A percentile compares a stretch with the other conserved stretches of the same genome.
phyloP scores from a whole-genome alignment of 2,888 invertebrate genomes.

The Polydrusus pterygomalis region DNA sequence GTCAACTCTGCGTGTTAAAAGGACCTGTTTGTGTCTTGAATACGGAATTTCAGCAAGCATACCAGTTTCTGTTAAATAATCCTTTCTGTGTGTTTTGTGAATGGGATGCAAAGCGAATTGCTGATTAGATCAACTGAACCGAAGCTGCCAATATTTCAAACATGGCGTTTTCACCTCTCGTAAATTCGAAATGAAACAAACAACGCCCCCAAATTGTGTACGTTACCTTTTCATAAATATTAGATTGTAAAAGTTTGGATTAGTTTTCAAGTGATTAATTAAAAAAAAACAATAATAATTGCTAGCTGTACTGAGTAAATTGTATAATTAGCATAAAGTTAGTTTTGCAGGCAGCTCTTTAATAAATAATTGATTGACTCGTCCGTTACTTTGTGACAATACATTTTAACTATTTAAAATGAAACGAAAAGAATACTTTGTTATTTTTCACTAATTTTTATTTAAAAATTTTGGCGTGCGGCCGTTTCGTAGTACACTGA shows the following conservation, averaged over 20 bases:
- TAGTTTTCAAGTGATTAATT: not conserved
- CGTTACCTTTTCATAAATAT: not conserved
- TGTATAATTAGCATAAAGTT: too few relatives aligned
- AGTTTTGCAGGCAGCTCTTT: too few relatives aligned
- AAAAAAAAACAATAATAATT: too few relatives aligned
- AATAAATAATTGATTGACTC: too few relatives aligned
- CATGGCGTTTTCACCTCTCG: constrained; percentile 18
- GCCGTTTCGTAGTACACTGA: too few relatives aligned
- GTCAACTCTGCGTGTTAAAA: constrained; percentile 52
- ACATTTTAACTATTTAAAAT: too few relatives aligned
- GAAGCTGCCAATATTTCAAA: constrained; percentile 22
- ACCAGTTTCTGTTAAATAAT: constrained; percentile 50
- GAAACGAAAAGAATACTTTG: too few relatives aligned
- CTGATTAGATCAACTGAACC: constrained; percentile 36
- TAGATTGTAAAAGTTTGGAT: not conserved
- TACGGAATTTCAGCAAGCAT: constrained; percentile 41
- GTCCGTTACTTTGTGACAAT: too few relatives aligned
- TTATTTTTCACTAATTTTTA: too few relatives aligned
- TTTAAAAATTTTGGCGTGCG: too few relatives aligned
- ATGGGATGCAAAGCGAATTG: constrained; percentile 50
- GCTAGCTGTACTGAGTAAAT: too few relatives aligned
- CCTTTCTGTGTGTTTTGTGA: constrained; percentile 49
- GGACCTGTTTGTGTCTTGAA: constrained; percentile 51
- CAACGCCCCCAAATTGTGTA: not conserved
- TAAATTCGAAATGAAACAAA: not conserved